Percentiles rank a stretch among this genome's conserved stretches.
Conservation (phyloP, 2,888 invertebrate genomes). For the Fragum sueziense region DNA sequence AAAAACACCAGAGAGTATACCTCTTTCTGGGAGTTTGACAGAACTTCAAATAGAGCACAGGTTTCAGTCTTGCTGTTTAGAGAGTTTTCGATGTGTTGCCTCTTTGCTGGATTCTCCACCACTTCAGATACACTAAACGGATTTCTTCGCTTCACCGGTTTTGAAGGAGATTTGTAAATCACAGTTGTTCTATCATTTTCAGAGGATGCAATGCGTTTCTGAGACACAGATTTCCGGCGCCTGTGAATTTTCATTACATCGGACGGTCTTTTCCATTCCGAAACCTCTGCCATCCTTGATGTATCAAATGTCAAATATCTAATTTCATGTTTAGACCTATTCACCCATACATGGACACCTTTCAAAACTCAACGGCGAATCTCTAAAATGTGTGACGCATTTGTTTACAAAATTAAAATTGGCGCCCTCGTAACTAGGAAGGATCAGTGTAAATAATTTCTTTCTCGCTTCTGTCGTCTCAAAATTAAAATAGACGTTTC, state of each 20-base stretch:
- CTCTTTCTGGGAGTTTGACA: not conserved
- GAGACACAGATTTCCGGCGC: constrained; percentile 85
- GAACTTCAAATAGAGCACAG: not conserved
- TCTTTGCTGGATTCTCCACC: constrained; percentile 35
- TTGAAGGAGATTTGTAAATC: constrained; percentile 59
- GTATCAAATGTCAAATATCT: no score
- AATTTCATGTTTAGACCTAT: not conserved
- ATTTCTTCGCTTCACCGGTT: constrained; percentile 52
- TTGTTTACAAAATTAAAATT: constrained; percentile 28
- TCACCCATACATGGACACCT: not conserved
- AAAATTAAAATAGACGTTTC: no score
- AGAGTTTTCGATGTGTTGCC: constrained; percentile 35
- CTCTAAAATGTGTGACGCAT: not conserved
- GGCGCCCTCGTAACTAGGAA: constrained; percentile 21
- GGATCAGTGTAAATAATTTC: constrained; percentile 18
- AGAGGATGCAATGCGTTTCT: constrained; percentile 49
- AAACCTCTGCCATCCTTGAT: constrained; percentile 56
- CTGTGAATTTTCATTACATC: constrained; percentile 89
- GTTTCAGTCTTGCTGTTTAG: not conserved
- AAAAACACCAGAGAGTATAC: no score
- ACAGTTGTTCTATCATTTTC: constrained; percentile 53
- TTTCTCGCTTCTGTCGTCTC: no score
- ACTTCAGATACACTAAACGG: constrained; percentile 45
- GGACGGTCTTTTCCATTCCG: constrained; percentile 84
- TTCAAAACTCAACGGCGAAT: not conserved